These are phyloP conservation scores for Lysandra coridon DNA, from an alignment of 2,888 invertebrate species.

Conservation along the genomic window DNA sequence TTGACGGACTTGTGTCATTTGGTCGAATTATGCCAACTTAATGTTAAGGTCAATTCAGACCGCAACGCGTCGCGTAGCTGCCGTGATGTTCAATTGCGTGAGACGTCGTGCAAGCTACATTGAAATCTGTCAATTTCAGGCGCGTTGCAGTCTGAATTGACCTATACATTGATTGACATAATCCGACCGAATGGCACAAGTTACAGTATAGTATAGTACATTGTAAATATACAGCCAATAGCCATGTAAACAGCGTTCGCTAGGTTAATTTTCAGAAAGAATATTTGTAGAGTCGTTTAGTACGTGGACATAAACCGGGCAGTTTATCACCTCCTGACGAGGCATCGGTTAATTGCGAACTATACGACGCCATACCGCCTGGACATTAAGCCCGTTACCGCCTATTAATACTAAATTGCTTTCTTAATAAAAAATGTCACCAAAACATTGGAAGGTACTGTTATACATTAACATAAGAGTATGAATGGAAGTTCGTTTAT, in stretches of 20 bases:
- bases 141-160: too few species aligned
- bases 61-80: too few species aligned
- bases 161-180: too few species aligned
- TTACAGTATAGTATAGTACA: neutral
- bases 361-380: slow-evolving; percentile 28
- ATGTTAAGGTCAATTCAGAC: too few species aligned
- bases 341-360: slow-evolving; percentile 33
- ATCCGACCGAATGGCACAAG: too few species aligned
- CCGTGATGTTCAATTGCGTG: too few species aligned
- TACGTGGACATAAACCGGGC: slow-evolving; percentile 23
- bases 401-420: slow-evolving; percentile 25
- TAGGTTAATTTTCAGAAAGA: slow-evolving; percentile 19
- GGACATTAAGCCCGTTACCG: slow-evolving; percentile 28
- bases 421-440: slow-evolving; percentile 13
- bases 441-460: neutral
- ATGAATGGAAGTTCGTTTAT: too few species aligned
- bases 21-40: too few species aligned
- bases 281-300: slow-evolving; percentile 27
- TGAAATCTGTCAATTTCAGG: too few species aligned
- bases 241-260: neutral
- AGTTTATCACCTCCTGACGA: slow-evolving; percentile 32
- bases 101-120: too few species aligned
- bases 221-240: neutral
- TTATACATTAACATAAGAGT: too few species aligned
- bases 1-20: too few species aligned